Evolutionary conservation across 1,140 invertebrate species (phyloP).

Genomic region (Temnothorax curvispinosus): DNA sequence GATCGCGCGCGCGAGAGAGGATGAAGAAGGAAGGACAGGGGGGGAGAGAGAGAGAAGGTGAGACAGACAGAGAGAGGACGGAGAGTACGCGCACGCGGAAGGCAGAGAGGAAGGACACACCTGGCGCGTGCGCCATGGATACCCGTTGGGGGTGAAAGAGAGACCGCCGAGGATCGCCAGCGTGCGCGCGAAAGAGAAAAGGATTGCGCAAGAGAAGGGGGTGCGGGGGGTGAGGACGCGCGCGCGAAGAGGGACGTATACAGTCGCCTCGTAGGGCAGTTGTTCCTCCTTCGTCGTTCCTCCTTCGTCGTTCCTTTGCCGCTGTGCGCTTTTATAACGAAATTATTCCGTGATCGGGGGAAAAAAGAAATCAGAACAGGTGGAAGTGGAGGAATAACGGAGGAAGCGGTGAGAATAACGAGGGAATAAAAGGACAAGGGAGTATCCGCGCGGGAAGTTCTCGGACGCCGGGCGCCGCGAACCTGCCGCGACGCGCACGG

Average conservation of each 20-base stretch:
- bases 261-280: constrained; percentile 76
- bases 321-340: constrained; percentile 72
- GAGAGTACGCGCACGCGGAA: constrained; percentile 34
- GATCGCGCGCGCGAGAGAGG: constrained; percentile 51
- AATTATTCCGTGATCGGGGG: constrained; percentile 70
- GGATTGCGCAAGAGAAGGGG: constrained; percentile 41
- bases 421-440: not conserved
- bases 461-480: constrained; percentile 34
- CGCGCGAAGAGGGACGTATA: constrained; percentile 71
- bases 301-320: constrained; percentile 78
- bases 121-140: constrained; percentile 48
- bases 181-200: constrained; percentile 49
- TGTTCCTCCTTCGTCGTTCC: constrained; percentile 77
- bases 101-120: constrained; percentile 47
- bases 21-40: constrained; percentile 13
- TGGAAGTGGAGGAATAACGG: not conserved
- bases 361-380: constrained; percentile 14
- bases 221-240: constrained; percentile 29
- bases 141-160: constrained; percentile 10
- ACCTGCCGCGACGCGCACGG: constrained; percentile 50
- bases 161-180: constrained; percentile 15
- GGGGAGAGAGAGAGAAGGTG: constrained; percentile 6
- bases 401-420: not conserved
- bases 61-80: constrained; percentile 5
- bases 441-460: not conserved